phyloP scores from a whole-genome alignment of 1,140 invertebrate genomes.

The Brachionus paranguensis region DNA sequence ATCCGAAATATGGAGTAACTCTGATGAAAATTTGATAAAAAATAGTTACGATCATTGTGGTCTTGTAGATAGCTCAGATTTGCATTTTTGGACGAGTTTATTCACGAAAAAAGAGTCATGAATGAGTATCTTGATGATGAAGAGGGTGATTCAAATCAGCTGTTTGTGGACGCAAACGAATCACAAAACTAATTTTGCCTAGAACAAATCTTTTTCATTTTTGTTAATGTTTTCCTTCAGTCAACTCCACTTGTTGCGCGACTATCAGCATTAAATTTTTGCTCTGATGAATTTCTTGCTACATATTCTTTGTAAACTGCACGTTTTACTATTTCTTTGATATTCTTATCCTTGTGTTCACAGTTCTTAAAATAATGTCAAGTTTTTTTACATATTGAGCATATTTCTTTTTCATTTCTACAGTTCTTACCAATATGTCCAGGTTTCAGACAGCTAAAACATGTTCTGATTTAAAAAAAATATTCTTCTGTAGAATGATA shows the following conservation, averaged over 20 bases:
- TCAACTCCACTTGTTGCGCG: background rate
- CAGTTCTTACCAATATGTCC: conserved; percentile 46
- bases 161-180: no score
- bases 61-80: no score
- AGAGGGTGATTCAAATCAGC: no score
- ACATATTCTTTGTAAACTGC: conserved; percentile 43
- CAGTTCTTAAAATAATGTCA: conserved; percentile 42
- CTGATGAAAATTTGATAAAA: no score
- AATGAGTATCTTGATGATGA: no score
- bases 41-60: no score
- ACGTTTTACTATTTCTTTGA: conserved; percentile 47
- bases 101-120: no score
- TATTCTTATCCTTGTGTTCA: conserved; percentile 46
- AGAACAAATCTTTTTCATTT: no score
- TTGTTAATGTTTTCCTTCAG: background rate
- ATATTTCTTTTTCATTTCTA: conserved; percentile 36
- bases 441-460: conserved; percentile 42
- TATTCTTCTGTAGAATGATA: conserved; percentile 43
- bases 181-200: no score
- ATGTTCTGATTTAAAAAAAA: conserved; percentile 44
- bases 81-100: no score
- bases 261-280: background rate
- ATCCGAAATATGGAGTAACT: no score
- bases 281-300: background rate
- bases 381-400: background rate